phyloP scores from a whole-genome alignment of 2,888 invertebrate species.

The Halocaridina rubra region DNA sequence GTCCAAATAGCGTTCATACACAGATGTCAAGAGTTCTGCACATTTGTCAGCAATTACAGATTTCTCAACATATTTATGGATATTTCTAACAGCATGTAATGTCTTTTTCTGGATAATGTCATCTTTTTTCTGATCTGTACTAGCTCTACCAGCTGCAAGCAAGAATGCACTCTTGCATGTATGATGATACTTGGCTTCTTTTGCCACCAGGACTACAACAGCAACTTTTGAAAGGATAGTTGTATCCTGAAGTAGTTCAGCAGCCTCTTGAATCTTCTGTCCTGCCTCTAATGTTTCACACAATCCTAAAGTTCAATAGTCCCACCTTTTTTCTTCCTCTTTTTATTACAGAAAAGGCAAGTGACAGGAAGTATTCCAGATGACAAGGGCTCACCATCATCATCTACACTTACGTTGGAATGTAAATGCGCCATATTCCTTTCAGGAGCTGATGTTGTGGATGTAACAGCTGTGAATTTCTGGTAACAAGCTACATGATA shows the following conservation, averaged over 20 bases:
- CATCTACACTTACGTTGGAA: background rate
- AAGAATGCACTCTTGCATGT: too few relatives aligned
- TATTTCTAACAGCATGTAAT: background rate
- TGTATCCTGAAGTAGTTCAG: too few relatives aligned
- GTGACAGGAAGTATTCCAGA: background rate
- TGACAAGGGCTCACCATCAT: background rate
- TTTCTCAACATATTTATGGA: background rate
- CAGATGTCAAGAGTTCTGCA: background rate
- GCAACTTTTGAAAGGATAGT: too few relatives aligned
- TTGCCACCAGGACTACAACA: too few relatives aligned
- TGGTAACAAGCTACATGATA: too few relatives aligned
- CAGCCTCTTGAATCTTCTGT: background rate
- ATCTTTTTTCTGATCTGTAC: too few relatives aligned
- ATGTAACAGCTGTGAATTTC: slow-evolving; percentile 13
- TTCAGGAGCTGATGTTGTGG: background rate
- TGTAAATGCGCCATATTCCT: background rate
- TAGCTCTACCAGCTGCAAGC: too few relatives aligned
- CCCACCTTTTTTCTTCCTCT: background rate
- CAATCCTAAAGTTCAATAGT: background rate
- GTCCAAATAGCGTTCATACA: background rate
- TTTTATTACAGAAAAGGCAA: background rate
- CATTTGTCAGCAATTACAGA: background rate
- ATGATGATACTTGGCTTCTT: too few relatives aligned
- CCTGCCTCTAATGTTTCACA: background rate
- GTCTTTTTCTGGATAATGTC: background rate